phyloP scores from a whole-genome alignment of 2,113 vertebrate genomes.

The Lagopus muta region DNA sequence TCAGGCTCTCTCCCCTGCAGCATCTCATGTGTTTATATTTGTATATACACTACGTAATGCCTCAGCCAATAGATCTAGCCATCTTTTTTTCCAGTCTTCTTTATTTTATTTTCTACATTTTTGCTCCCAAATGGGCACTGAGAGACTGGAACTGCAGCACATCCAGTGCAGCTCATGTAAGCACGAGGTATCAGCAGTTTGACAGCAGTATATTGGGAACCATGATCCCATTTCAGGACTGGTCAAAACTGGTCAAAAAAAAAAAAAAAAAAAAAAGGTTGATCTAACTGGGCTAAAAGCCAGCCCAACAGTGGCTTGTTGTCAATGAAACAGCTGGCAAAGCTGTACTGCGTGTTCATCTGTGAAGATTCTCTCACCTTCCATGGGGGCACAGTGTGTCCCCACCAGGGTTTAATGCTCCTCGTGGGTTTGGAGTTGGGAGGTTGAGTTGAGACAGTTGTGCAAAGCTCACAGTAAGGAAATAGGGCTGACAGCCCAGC shows the following conservation, averaged over 20 bases:
- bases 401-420: neutral
- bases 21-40: slow-evolving; percentile 7
- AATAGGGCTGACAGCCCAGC: accelerated
- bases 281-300: neutral
- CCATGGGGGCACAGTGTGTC: neutral
- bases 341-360: neutral
- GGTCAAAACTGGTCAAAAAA: neutral
- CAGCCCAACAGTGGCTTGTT: neutral
- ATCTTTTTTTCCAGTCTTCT: neutral
- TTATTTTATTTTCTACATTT: neutral
- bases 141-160: neutral
- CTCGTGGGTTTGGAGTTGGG: neutral
- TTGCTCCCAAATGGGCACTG: neutral
- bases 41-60: neutral
- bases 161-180: neutral
- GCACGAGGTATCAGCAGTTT: neutral
- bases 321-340: neutral
- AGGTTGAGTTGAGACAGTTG: accelerated
- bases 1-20: slow-evolving; percentile 6
- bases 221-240: slow-evolving; percentile 45
- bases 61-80: neutral
- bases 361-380: neutral
- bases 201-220: neutral
- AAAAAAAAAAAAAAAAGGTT: neutral
- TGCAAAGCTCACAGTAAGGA: neutral